These are phyloP conservation scores for Falco naumanni DNA, from an alignment of 2,797 vertebrate species.

Conservation along the genomic window DNA sequence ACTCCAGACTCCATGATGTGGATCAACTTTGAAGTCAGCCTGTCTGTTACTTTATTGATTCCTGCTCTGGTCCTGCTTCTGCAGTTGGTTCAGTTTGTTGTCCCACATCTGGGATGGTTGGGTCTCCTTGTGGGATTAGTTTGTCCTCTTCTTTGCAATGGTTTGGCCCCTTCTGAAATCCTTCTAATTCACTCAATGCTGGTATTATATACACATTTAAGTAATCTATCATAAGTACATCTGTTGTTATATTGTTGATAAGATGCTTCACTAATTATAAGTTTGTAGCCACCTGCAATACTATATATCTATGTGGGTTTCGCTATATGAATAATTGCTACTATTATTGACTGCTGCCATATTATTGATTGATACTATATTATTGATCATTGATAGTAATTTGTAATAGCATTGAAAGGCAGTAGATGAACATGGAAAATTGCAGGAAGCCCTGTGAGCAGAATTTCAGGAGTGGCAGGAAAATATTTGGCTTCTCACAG, in stretches of 20 bases:
- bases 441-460: background rate
- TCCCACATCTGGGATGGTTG: background rate
- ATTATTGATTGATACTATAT: background rate
- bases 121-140: background rate
- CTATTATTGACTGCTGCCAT: background rate
- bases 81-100: background rate
- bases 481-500: background rate
- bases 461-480: background rate
- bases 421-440: background rate
- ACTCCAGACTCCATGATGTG: accelerated
- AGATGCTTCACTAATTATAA: background rate
- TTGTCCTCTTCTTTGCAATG: background rate
- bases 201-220: background rate
- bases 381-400: background rate
- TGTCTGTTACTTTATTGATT: background rate
- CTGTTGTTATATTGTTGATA: background rate
- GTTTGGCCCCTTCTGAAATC: background rate
- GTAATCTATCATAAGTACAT: background rate
- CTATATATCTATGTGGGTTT: no score
- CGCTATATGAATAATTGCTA: background rate
- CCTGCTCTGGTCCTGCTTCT: background rate
- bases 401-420: background rate
- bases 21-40: background rate
- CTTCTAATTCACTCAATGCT: background rate
- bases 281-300: background rate